Base-by-base conservation (phyloP, 2,113 vertebrate genomes). In the Laticauda laticaudata region DNA sequence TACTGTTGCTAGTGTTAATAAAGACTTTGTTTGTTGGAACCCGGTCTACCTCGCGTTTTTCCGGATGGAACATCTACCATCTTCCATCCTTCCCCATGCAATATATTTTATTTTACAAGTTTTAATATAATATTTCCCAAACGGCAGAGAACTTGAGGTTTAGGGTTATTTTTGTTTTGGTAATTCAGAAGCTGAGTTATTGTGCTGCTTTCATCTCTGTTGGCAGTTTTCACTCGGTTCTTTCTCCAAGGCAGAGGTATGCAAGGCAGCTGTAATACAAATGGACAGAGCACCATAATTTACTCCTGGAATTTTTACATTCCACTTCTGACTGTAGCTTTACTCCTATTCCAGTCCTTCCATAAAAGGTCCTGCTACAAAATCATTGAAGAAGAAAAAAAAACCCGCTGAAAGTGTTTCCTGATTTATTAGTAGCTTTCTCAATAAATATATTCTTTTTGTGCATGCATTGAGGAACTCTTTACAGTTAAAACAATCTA, bases 321-420 rank as follows among this genome's bases (percentile, higher is more conserved):
- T 94, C 45, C 92, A 90, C 61, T 51, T 89, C 90, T 89, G 93
- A n/a, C 90, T 91, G 34, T 53, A 57, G 81, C 24, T 56, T 89
- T 48, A 45, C 55, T 54, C 39, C 48, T 91, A 91, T 94, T 5
- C 14, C 34, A 5, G 90, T 86, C 43, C 39, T 90, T 92, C 92
- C 92, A 94, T 92, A 87, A 88, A 94, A 69, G 75, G 91, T 23
- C 24, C 48, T 51, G 45, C 0, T 87, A 43, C 69, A 39, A 20
- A 95, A 54, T 64, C 20, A 51, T 69, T 64, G 90, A 9, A 23
- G n/a, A 39, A 39, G 2, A 20, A 29, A 5, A n/a, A 69, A 12
- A 15, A 51, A 9, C 48, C 4, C 87, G 88, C 18, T 57, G 90
- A 56, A 51, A 61, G 6, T 61, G 29, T 86, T 2, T 88, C 18